phyloP scores from a whole-genome alignment of 1,140 invertebrate species.

The Aricia agestis region DNA sequence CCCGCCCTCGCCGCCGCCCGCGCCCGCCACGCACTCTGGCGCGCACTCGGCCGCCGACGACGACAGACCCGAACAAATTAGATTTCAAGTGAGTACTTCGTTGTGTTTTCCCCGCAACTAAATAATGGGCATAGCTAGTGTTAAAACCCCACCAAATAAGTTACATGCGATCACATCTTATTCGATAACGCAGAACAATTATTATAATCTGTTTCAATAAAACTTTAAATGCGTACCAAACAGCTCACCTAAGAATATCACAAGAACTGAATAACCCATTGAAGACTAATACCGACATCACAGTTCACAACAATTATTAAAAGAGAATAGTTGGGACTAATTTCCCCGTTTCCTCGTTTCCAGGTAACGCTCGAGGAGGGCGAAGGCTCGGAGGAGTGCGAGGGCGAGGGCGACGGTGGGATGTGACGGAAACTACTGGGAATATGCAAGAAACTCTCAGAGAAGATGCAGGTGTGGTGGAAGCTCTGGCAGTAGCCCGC shows the following conservation, averaged over 20 bases:
- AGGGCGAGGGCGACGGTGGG: slow-evolving; percentile 80
- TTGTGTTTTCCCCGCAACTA: neutral
- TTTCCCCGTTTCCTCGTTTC: slow-evolving; percentile 26
- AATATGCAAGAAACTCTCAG: slow-evolving; percentile 89
- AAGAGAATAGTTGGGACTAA: no score
- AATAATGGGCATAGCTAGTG: neutral
- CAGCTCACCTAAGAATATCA: no score
- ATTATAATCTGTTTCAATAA: no score
- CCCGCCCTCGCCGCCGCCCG: slow-evolving; percentile 86
- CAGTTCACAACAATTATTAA: no score
- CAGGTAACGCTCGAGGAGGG: slow-evolving; percentile 92
- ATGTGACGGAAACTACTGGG: slow-evolving; percentile 92
- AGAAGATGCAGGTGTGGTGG: slow-evolving; percentile 90
- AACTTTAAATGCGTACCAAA: no score
- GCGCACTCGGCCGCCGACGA: slow-evolving; percentile 72
- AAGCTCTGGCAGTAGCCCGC: slow-evolving; percentile 80
- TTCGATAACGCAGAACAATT: no score
- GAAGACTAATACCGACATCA: no score
- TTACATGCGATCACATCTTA: no score
- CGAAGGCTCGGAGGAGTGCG: slow-evolving; percentile 79
- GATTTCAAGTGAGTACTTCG: slow-evolving; percentile 78
- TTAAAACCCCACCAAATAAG: no score
- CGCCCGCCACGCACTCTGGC: slow-evolving; percentile 64
- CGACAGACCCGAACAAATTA: slow-evolving; percentile 78
- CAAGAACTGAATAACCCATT: no score